These are phyloP conservation scores for Coenonympha arcania DNA, from an alignment of 2,888 invertebrate genomes.

Conservation along the genomic window DNA sequence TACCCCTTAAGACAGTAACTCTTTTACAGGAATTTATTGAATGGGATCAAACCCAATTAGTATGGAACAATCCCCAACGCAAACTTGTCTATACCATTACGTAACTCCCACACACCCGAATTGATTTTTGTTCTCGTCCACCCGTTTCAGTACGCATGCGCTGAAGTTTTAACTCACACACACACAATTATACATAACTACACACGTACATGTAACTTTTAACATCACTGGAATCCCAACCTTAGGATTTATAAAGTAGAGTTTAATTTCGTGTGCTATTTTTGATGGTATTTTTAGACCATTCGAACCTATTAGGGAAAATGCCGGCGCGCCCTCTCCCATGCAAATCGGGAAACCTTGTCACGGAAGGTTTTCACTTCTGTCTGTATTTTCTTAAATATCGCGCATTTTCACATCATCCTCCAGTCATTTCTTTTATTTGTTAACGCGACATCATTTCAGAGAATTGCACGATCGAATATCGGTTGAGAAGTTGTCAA, in stretches of 20 bases:
- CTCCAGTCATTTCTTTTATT: conserved; percentile 21
- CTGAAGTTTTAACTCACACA: conserved; percentile 49
- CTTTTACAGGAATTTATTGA: conserved; percentile 22
- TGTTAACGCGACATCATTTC: conserved; percentile 12
- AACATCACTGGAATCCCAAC: conserved; percentile 26
- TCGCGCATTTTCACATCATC: conserved; percentile 46
- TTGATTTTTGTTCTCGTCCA: conserved; percentile 67
- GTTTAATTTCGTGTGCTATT: conserved; percentile 22
- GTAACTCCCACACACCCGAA: conserved; percentile 68
- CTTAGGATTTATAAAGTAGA: conserved; percentile 24
- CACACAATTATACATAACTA: conserved; percentile 25
- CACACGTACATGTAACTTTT: conserved; percentile 4
- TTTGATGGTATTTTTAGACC: conserved; percentile 64
- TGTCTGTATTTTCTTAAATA: conserved; percentile 55
- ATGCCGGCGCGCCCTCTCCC: conserved; percentile 67
- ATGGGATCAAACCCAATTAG: conserved; percentile 51
- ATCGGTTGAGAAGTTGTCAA: conserved; percentile 26
- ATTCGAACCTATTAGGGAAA: conserved; percentile 57
- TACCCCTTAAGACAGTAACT: conserved; percentile 4
- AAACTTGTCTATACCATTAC: conserved; percentile 57
- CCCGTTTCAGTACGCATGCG: conserved; percentile 56
- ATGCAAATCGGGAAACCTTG: conserved; percentile 63
- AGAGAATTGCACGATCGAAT: neutral
- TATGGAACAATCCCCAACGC: conserved; percentile 44
- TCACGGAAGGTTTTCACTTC: conserved; percentile 62